Conservation (phyloP, 2,888 invertebrate genomes). For the Resseliella maxima region DNA sequence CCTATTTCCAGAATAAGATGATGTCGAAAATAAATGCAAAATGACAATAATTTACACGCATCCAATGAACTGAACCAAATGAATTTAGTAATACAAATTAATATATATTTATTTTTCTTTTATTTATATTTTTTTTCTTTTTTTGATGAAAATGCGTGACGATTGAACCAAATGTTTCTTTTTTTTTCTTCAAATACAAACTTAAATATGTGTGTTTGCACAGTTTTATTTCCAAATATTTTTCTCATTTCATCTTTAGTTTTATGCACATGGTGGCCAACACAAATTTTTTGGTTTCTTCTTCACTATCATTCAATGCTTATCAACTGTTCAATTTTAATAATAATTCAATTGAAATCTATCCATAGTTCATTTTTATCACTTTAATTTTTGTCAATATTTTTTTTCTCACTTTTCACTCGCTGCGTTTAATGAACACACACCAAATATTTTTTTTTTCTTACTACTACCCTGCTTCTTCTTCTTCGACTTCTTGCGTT, state of each 20-base stretch:
- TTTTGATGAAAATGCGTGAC: constrained; percentile 38
- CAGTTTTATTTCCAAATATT: constrained; percentile 32
- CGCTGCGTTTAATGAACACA: constrained; percentile 36
- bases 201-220: constrained; percentile 27
- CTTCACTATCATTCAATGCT: constrained; percentile 5
- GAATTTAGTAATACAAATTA: background rate
- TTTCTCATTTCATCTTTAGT: background rate
- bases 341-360: background rate
- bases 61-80: background rate
- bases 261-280: constrained; percentile 11
- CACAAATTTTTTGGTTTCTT: background rate
- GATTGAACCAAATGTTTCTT: constrained; percentile 1
- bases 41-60: background rate
- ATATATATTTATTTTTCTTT: no score
- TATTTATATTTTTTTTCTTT: background rate
- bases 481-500: background rate
- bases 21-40: background rate
- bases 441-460: background rate
- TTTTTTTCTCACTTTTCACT: background rate
- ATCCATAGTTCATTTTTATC: constrained; percentile 32
- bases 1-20: background rate
- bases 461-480: constrained; percentile 33
- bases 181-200: background rate
- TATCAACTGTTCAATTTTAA: background rate
- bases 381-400: background rate